Base-by-base conservation (phyloP, 37 sponge, comb jelly and placozoan genomes). In the Cladorhizidae sp. region DNA sequence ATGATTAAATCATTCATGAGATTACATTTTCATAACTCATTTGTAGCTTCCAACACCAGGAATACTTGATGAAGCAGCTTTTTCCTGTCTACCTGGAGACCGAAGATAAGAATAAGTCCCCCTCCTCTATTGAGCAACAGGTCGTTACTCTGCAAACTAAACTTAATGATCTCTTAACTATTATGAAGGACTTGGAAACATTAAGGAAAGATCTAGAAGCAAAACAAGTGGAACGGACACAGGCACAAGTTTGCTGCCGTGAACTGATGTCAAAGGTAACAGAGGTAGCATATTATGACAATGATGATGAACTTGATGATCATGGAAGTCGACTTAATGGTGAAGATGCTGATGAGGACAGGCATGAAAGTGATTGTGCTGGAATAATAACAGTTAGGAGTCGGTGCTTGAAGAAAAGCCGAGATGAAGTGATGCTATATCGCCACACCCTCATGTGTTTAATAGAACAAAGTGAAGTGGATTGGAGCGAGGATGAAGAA, bases 391-490 rank as follows among this genome's bases (percentile, higher is more conserved):
- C 31, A 20, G 68, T 31, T 20, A 6, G 35, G 38, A 36, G 35
- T n/a, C n/a, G n/a, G n/a, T 17, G 37, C 35, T 32, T 37, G 37
- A 25, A 37, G 20, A 50, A 74, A 45, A 41, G 72, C 17, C 29
- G 36, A 18, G 39, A 42, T 50, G 56, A 35, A 33, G 37, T 55
- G 37, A 37, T 20, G 7, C 54, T 83, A 49, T 36, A 59, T 21
- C 22, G 36, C 7, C 54, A 67, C 55, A 67, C 69, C n/a, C 65
- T 76, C 12, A 67, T 75, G 49, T 40, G 77, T 15, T 15, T 84
- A 29, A 84, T 84, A 15, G 70, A 32, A 28, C 61, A 77, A 14
- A 76, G 77, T 76, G 77, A 61, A 25, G 77, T 84, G 57, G 77
- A 76, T 40, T 84, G 84, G 84, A 69, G 70, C 8, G 17, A 82